Evolutionary conservation across 2,797 vertebrate species (phyloP).

Genomic region (Brachymystax lenok): DNA sequence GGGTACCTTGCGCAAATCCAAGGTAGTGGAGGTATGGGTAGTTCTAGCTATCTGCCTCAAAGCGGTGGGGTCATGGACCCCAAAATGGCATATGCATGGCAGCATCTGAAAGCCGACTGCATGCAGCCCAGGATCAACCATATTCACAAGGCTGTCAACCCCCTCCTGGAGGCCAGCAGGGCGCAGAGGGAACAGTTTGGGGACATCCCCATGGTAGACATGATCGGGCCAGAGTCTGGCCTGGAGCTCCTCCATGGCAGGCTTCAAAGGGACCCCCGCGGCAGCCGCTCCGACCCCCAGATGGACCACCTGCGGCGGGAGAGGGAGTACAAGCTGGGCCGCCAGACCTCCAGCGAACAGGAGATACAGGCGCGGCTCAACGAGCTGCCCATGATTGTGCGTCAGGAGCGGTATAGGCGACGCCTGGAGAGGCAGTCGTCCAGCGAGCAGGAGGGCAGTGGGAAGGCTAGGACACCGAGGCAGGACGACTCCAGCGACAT

Average conservation of each 20-base stretch:
- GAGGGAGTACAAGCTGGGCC: slow-evolving; percentile 77
- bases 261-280: slow-evolving; percentile 77
- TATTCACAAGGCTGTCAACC: slow-evolving; percentile 78
- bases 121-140: slow-evolving; percentile 87
- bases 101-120: slow-evolving; percentile 85
- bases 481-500: slow-evolving; percentile 91
- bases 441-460: slow-evolving; percentile 80
- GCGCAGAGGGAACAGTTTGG: slow-evolving; percentile 63
- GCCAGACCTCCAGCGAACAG: slow-evolving; percentile 79
- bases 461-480: slow-evolving; percentile 80
- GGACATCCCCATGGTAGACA: slow-evolving; percentile 74
- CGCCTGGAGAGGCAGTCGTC: slow-evolving; percentile 79
- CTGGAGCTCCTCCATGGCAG: slow-evolving; percentile 74
- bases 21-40: slow-evolving; percentile 76
- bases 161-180: slow-evolving; percentile 67
- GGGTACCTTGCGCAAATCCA: slow-evolving; percentile 69
- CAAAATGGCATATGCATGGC: slow-evolving; percentile 78
- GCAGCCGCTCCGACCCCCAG: slow-evolving; percentile 77
- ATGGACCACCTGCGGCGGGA: slow-evolving; percentile 81
- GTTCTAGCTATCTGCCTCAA: slow-evolving; percentile 67
- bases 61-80: slow-evolving; percentile 76
- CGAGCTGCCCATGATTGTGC: slow-evolving; percentile 74
- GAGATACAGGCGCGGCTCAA: slow-evolving; percentile 78
- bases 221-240: slow-evolving; percentile 72
- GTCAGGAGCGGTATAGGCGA: slow-evolving; percentile 78